Evolutionary conservation across 2,888 invertebrate species (phyloP), one percentile per base, ranked within the genome.

Genomic region (Aphodius sticticus): DNA sequence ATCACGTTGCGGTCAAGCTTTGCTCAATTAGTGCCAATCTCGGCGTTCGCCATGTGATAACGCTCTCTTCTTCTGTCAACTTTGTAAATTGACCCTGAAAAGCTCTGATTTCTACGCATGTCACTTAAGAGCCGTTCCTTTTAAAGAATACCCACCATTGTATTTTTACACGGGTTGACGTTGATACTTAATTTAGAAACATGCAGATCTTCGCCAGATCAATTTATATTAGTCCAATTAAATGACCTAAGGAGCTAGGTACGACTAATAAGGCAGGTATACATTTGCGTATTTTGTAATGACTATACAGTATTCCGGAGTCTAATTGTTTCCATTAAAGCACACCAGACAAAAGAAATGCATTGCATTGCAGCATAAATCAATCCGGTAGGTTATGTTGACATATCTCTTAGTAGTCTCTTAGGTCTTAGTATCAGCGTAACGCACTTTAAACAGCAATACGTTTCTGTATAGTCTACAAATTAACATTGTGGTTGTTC

Each of bases 21-120:
- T 76, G 77, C 69, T 82, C 82, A 82, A 82, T 82, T 82, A 82
- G 81, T 82, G 82, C 82, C 82, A 82, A 81, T 82, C 82, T 77
- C 79, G 78, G 78, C 7, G 53, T 53, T 53, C 79, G 70, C 76
- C 38, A 16, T 15, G 38, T 37, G 78, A 80, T 78, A 78, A 80
- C 78, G 53, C 53, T 70, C 70, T 26, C 16, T 70, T 70, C 70
- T 26, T 15, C 70, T 70, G 16, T 26, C 16, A 26, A 70, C 70
- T 70, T 53, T 15, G 70, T 26, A 26, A 26, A 70, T 16, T 26
- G 70, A 26, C 70, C 70, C 70, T 70, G 74, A 37, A 35, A 35
- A 35, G 74, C 74, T 71, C 74, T 35, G 74, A 74, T 74, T 74
- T 74, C 74, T 37, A 74, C 74, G 74, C 36, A 74, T 37, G 74